phyloP scores from a whole-genome alignment of 1,140 invertebrate species.

The Zaprionus gabonicus region DNA sequence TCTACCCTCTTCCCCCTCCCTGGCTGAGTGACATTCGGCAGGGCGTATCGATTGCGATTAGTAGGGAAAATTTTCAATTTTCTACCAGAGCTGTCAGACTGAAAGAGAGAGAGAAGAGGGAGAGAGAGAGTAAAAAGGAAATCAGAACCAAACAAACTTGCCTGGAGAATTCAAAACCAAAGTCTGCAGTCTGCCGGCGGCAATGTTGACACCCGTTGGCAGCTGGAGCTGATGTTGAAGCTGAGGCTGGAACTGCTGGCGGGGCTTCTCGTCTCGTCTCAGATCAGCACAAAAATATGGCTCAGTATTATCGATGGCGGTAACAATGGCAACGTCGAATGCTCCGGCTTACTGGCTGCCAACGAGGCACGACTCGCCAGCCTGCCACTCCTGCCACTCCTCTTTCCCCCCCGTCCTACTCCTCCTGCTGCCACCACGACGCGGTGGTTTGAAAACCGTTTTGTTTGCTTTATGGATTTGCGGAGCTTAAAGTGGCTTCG shows the following conservation, averaged over 20 bases:
- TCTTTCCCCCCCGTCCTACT: no score
- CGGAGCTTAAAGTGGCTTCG: slow-evolving; percentile 82
- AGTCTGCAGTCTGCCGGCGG: slow-evolving; percentile 42
- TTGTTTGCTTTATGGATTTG: slow-evolving; percentile 84
- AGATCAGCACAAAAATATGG: slow-evolving; percentile 66
- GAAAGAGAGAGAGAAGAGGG: slow-evolving; percentile 5
- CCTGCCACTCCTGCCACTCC: not conserved
- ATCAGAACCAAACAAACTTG: slow-evolving; percentile 43
- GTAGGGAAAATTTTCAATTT: slow-evolving; percentile 80
- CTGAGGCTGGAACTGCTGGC: not conserved
- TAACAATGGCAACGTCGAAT: slow-evolving; percentile 69
- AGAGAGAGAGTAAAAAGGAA: slow-evolving; percentile 34
- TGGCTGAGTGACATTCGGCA: slow-evolving; percentile 76
- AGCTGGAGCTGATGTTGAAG: slow-evolving; percentile 16
- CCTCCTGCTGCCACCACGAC: slow-evolving; percentile 19
- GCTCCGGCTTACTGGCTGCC: slow-evolving; percentile 18
- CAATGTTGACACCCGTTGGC: slow-evolving; percentile 76
- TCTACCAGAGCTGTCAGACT: slow-evolving; percentile 61
- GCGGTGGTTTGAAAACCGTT: slow-evolving; percentile 80
- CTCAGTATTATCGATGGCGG: slow-evolving; percentile 70
- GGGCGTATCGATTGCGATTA: slow-evolving; percentile 82
- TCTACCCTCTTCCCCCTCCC: not conserved
- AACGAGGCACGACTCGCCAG: not conserved
- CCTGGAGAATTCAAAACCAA: not conserved
- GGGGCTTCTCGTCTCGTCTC: slow-evolving; percentile 8